Conservation (phyloP, 1,140 invertebrate genomes). For the Drosophila gunungcola region DNA sequence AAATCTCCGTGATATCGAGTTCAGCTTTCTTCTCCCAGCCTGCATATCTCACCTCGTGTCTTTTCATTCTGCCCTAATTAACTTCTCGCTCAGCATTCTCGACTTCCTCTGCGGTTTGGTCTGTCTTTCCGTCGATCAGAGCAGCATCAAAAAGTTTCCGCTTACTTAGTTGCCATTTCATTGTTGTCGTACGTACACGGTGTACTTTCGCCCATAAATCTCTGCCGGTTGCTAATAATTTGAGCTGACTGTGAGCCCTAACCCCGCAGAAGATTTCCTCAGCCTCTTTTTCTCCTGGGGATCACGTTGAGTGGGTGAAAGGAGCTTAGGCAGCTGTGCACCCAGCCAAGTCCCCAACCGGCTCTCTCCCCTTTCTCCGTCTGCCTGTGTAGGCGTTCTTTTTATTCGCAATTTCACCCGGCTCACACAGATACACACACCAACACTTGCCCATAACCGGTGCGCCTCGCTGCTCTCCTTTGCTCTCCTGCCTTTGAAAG, state of each 20-base stretch:
- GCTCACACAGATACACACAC: conserved; percentile 15
- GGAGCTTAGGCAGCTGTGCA: conserved; percentile 33
- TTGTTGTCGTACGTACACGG: conserved; percentile 2
- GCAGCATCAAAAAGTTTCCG: conserved; percentile 29
- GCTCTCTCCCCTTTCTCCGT: conserved; percentile 1
- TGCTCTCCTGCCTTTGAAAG: background rate
- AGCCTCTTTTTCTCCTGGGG: background rate
- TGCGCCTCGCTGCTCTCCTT: conserved; percentile 22
- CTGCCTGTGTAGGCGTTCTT: conserved; percentile 27
- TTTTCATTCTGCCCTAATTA: conserved; percentile 37
- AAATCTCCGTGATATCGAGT: background rate
- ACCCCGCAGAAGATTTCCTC: conserved; percentile 7
- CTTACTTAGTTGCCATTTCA: conserved; percentile 30
- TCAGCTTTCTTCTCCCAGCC: conserved; percentile 27
- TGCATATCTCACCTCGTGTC: conserved; percentile 4
- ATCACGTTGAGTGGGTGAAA: conserved; percentile 33
- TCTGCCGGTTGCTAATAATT: conserved; percentile 37
- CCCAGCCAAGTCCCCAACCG: conserved; percentile 9
- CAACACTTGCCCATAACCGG: conserved; percentile 17
- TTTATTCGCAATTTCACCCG: conserved; percentile 46
- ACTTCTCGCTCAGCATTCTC: conserved; percentile 26
- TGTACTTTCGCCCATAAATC: conserved; percentile 47
- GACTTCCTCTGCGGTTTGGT: conserved; percentile 26
- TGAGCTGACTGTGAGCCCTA: conserved; percentile 8
- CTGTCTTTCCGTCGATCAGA: conserved; percentile 6